Evolutionary conservation across 2,797 vertebrate species (phyloP).

Genomic region (Sparus aurata): DNA sequence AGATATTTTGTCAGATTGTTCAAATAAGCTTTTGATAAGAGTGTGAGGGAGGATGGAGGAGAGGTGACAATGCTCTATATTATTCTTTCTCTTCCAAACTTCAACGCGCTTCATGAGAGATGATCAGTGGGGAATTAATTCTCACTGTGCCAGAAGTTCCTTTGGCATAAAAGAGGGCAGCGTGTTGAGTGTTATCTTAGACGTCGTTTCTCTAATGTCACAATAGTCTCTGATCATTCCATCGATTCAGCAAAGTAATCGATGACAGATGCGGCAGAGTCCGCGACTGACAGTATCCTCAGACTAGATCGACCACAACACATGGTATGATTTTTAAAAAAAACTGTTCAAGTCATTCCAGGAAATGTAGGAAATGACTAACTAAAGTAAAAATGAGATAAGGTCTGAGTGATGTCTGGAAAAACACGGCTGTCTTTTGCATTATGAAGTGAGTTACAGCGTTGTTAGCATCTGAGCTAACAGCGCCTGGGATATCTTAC

Average conservation of each 20-base stretch:
- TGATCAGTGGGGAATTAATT: slow-evolving; percentile 30
- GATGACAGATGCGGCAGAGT: slow-evolving; percentile 51
- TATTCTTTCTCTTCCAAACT: neutral
- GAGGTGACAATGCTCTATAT: slow-evolving; percentile 20
- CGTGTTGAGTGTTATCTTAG: slow-evolving; percentile 51
- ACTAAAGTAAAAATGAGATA: slow-evolving; percentile 41
- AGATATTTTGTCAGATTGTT: slow-evolving; percentile 5
- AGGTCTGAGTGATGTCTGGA: slow-evolving; percentile 22
- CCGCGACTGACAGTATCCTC: slow-evolving; percentile 32
- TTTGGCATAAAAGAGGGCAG: slow-evolving; percentile 18
- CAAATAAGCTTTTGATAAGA: neutral
- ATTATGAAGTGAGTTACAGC: neutral
- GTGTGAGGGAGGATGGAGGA: neutral
- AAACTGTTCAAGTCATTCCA: slow-evolving; percentile 43
- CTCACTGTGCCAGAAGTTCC: slow-evolving; percentile 36
- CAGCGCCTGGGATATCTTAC: neutral
- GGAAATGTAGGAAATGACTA: slow-evolving; percentile 34
- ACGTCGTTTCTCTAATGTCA: slow-evolving; percentile 40
- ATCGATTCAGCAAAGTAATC: slow-evolving; percentile 56
- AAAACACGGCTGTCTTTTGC: slow-evolving; percentile 18
- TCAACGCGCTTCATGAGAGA: slow-evolving; percentile 14
- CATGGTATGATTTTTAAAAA: slow-evolving; percentile 40
- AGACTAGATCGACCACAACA: slow-evolving; percentile 40
- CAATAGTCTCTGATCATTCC: slow-evolving; percentile 62
- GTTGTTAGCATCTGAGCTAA: slow-evolving; percentile 7